Evolutionary conservation across 2,113 vertebrate species (phyloP).

Genomic region (Hemiscyllium ocellatum): DNA sequence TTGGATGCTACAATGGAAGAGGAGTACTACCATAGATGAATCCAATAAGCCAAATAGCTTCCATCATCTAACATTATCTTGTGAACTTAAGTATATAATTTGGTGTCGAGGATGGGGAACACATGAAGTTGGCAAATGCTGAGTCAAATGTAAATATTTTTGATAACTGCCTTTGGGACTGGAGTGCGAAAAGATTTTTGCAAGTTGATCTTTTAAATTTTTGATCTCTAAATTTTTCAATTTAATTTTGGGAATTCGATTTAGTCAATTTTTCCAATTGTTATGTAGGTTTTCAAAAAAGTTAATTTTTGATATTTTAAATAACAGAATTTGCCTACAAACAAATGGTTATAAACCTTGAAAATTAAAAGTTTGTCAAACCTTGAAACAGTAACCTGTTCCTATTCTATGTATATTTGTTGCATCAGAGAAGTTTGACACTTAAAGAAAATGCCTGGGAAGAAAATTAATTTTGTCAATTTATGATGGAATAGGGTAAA

Average conservation of each 20-base stretch:
- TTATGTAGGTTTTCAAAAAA: not conserved
- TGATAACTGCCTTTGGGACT: not conserved
- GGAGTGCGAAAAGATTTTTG: not conserved
- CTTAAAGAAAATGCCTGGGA: not conserved
- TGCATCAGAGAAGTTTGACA: not conserved
- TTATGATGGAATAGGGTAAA: not conserved
- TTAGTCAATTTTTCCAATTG: not conserved
- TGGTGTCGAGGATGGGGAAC: not conserved
- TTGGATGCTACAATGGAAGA: no score
- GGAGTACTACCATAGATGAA: not conserved
- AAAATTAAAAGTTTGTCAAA: not conserved
- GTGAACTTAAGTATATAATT: not conserved
- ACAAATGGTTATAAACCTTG: not conserved
- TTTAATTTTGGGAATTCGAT: not conserved
- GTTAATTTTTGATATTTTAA: not conserved
- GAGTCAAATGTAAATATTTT: not conserved
- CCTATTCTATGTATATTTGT: not conserved
- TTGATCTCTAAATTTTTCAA: not conserved
- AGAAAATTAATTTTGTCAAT: not conserved
- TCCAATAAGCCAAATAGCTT: not conserved
- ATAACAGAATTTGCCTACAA: not conserved
- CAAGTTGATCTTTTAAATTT: not conserved
- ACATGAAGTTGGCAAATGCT: not conserved
- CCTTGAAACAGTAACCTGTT: not conserved
- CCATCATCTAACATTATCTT: not conserved